Evolutionary conservation across 2,113 vertebrate genomes (phyloP).

Genomic region (Spheniscus mendiculus): DNA sequence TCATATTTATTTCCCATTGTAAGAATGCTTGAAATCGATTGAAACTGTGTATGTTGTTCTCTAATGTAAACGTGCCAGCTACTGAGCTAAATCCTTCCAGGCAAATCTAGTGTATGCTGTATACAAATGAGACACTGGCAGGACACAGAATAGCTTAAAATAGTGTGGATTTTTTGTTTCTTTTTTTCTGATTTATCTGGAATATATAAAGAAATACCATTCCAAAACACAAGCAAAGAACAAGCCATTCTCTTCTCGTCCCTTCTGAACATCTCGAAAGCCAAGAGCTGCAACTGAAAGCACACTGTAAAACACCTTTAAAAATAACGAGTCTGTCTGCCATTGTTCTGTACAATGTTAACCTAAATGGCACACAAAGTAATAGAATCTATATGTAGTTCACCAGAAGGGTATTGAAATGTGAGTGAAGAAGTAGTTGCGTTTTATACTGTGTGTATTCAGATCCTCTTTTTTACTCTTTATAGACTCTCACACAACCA

Average conservation of each 20-base stretch:
- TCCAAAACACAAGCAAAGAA: conserved; percentile 5
- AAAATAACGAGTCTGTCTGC: background rate
- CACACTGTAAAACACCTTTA: background rate
- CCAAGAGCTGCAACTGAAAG: background rate
- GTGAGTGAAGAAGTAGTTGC: background rate
- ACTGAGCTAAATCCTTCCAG: conserved; percentile 55
- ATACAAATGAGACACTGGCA: conserved; percentile 24
- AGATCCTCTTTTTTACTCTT: background rate
- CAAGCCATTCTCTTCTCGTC: background rate
- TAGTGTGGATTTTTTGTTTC: background rate
- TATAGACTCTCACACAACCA: background rate
- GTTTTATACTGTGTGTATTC: background rate
- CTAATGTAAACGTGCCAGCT: conserved; percentile 44
- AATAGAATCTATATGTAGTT: background rate
- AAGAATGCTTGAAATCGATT: conserved; percentile 17
- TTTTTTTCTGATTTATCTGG: background rate
- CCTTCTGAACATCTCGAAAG: background rate
- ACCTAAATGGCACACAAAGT: background rate
- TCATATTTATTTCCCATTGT: conserved; percentile 40
- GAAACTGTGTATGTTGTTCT: conserved; percentile 19
- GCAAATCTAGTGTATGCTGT: conserved; percentile 18
- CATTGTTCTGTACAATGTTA: background rate
- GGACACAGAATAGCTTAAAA: conserved; percentile 1
- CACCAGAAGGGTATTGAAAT: background rate
- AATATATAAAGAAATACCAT: background rate